Percentiles rank a stretch among this genome's conserved stretches.
phyloP scores from a whole-genome alignment of 2,888 invertebrate species.

The Tetanocera ferruginea region DNA sequence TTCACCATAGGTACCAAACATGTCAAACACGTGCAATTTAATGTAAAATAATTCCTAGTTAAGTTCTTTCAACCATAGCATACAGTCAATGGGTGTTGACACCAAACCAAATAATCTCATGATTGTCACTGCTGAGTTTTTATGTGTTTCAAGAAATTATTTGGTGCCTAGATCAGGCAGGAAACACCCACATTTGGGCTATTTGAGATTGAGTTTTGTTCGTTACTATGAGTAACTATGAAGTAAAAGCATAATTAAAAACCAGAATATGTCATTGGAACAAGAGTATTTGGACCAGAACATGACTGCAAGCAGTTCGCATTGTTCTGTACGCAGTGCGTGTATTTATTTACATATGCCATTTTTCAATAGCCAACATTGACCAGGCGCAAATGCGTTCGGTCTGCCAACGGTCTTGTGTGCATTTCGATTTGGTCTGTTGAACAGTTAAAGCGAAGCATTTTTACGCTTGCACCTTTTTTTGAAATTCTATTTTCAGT shows the following conservation, averaged over 20 bases:
- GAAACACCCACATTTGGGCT: constrained; percentile 18
- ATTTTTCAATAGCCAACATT: neutral
- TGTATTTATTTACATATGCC: neutral
- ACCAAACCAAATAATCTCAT: neutral
- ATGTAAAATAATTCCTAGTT: no score
- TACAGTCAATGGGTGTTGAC: neutral
- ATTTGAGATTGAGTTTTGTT: neutral
- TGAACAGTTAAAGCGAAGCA: neutral
- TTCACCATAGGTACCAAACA: neutral
- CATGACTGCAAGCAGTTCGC: neutral
- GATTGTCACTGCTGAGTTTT: neutral
- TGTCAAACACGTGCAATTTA: neutral
- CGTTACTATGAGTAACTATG: constrained; percentile 11
- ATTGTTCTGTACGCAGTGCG: constrained; percentile 16
- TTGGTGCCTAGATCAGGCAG: neutral
- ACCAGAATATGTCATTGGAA: neutral
- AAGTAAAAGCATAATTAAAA: constrained; percentile 21
- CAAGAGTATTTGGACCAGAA: constrained; percentile 8
- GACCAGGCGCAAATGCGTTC: neutral
- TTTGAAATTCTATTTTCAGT: neutral
- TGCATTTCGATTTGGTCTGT: neutral
- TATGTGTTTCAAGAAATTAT: neutral
- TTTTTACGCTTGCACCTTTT: neutral
- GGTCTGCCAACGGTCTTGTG: neutral
- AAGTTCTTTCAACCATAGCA: no score